These are phyloP conservation scores for Lepisosteus osseus DNA, from an alignment of 2,113 vertebrate genomes.

Conservation along the genomic window DNA sequence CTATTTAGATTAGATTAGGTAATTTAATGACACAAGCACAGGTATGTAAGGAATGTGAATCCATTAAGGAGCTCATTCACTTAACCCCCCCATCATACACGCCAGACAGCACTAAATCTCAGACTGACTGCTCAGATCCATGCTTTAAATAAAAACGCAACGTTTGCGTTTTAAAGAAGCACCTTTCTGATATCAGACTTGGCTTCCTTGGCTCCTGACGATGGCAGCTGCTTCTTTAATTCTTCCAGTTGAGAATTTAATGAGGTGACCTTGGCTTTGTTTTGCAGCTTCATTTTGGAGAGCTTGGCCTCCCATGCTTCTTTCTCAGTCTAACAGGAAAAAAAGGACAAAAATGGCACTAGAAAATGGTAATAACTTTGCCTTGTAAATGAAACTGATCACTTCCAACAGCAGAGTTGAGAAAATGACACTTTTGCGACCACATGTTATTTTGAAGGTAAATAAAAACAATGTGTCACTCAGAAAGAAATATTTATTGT, in stretches of 20 bases:
- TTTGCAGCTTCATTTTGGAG: conserved; percentile 82
- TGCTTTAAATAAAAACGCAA: too few relatives aligned
- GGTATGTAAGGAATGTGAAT: too few relatives aligned
- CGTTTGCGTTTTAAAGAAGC: conserved; percentile 4
- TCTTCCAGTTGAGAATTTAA: conserved; percentile 78
- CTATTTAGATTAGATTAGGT: too few relatives aligned
- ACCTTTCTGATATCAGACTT: conserved; percentile 70
- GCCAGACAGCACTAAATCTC: too few relatives aligned
- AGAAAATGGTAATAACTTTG: not conserved
- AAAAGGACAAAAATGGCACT: not conserved
- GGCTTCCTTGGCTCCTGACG: conserved; percentile 41
- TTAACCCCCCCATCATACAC: too few relatives aligned
- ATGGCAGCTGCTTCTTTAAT: conserved; percentile 65
- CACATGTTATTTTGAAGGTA: not conserved
- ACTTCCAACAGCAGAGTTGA: too few relatives aligned
- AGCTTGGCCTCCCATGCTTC: conserved; percentile 74
- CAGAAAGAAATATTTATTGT: not conserved
- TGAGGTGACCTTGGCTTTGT: conserved; percentile 83
- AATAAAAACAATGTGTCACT: not conserved
- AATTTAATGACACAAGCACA: too few relatives aligned
- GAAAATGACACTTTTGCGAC: too few relatives aligned
- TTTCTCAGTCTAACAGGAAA: conserved; percentile 67
- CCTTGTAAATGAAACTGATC: not conserved
- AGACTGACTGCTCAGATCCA: too few relatives aligned
- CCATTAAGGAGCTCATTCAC: too few relatives aligned